Base-by-base conservation (phyloP, 2,888 invertebrate genomes). In the Watsonalla binaria region DNA sequence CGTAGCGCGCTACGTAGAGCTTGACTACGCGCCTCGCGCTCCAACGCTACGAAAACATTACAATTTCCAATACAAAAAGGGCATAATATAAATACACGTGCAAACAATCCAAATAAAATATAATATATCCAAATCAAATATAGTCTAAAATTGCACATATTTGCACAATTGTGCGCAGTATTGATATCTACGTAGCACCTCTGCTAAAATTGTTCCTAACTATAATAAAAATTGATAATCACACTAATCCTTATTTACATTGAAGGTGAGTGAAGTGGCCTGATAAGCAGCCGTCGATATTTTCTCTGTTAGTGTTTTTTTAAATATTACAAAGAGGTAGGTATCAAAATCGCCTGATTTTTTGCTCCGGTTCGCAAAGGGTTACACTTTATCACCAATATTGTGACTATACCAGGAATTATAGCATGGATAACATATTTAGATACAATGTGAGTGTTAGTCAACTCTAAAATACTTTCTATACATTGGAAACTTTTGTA, bases 231-330 rank as follows among this genome's bases (percentile, higher is more conserved):
- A 86, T 82, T 86, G 88, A 88, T 88, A 87, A 86, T 82, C 68
- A 68, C 68, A 70, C 75, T 86, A 84, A 88, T 87, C 87, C 84
- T 76, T 89, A 78, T 89, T 88, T 86, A 75, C 87, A 85, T 65
- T 82, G 78, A 76, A 78, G 78, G 84, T 81, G 78, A 59, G 76
- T 89, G 80, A 84, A 88, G 88, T 88, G 88, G 81, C 63, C 71
- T 68, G 89, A 89, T 89, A 89, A 89, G 84, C 66, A 61, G 63
- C 74, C 61, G 71, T 66, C 58, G 68, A 76, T 49, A 37, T 37
- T 37, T 9, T 81, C 82, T 78, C 74, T 78, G 83, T 83, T 82
- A 80, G 80, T 73, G 68, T 76, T 72, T 79, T 74, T 76, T 76
- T 65, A 63, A 58, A 57, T 60, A 60, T 68, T 58, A 81, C 74